Evolutionary conservation across 2,797 vertebrate species (phyloP).

Genomic region (Zonotrichia albicollis): DNA sequence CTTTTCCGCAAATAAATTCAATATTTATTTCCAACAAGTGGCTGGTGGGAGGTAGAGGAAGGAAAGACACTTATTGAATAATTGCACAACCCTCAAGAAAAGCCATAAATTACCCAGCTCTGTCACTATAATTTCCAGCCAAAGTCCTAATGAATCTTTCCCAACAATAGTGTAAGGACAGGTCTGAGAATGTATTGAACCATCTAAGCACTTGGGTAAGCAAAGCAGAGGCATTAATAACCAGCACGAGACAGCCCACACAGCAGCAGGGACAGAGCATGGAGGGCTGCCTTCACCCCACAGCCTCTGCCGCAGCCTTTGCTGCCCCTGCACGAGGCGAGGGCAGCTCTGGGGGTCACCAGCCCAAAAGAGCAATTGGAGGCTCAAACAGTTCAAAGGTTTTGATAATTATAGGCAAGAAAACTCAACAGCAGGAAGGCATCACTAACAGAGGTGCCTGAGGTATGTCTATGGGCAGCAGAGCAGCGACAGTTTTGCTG

Average conservation of each 20-base stretch:
- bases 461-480: background rate
- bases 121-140: conserved; percentile 72
- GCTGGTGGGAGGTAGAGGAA: conserved; percentile 44
- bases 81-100: conserved; percentile 69
- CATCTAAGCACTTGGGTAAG: conserved; percentile 68
- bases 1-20: conserved; percentile 63
- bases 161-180: conserved; percentile 71
- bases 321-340: background rate
- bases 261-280: background rate
- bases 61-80: conserved; percentile 73
- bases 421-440: background rate
- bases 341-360: background rate
- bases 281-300: background rate
- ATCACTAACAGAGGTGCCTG: background rate
- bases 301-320: background rate
- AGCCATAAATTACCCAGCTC: conserved; percentile 67
- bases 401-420: background rate
- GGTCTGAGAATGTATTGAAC: conserved; percentile 69
- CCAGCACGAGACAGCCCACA: background rate
- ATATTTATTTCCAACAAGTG: conserved; percentile 71
- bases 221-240: conserved; percentile 68
- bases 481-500: background rate
- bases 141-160: conserved; percentile 73
- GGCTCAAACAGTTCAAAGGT: background rate
- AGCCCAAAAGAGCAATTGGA: background rate